phyloP scores from a whole-genome alignment of 23 tunicate species.

The Trididemnum nubilum region DNA sequence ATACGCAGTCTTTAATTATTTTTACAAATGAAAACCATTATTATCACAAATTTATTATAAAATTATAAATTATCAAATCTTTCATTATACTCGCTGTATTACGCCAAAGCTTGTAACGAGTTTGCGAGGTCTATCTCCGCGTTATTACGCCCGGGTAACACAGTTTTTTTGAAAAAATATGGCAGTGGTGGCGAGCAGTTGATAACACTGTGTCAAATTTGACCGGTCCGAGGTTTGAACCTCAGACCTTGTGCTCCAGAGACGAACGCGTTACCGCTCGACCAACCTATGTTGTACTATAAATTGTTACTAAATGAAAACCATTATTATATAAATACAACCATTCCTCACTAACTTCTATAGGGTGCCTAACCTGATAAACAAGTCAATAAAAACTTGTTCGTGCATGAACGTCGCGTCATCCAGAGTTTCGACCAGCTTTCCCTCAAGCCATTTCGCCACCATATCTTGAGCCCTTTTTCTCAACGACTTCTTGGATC shows the following conservation, averaged over 20 bases:
- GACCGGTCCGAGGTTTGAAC: background rate
- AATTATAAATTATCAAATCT: too few relatives aligned
- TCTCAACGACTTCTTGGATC: background rate
- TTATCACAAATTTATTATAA: too few relatives aligned
- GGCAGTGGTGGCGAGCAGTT: background rate
- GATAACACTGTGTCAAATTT: background rate
- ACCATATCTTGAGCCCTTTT: background rate
- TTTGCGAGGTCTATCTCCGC: background rate
- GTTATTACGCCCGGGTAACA: background rate
- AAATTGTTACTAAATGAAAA: too few relatives aligned
- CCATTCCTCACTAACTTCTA: too few relatives aligned
- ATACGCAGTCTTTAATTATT: too few relatives aligned
- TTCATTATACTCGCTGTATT: background rate
- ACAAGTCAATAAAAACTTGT: background rate
- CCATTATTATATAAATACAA: too few relatives aligned
- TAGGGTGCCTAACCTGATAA: background rate
- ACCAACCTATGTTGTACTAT: too few relatives aligned
- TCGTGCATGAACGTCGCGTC: background rate
- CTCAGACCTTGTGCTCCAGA: background rate
- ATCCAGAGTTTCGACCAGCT: background rate
- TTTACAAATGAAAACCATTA: too few relatives aligned
- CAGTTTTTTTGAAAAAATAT: background rate
- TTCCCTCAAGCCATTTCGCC: background rate
- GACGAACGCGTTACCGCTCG: background rate
- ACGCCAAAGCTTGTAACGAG: background rate